Conservation (phyloP, 2,797 vertebrate species). For the Pitangus sulphuratus region DNA sequence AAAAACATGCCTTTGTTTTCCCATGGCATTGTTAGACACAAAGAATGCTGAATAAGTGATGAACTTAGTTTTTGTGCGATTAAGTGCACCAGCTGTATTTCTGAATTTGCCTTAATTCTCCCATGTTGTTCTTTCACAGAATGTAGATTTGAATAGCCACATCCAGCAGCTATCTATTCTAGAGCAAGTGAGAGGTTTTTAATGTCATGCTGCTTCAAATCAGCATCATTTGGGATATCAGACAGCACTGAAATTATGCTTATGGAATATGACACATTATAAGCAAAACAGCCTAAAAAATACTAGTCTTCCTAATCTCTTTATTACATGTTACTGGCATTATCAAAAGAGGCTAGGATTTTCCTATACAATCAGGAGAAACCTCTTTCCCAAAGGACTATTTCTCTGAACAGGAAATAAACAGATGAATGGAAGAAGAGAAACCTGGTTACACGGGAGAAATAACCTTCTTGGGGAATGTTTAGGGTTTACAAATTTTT, state of each 20-base stretch:
- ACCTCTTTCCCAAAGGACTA: background rate
- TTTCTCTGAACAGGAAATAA: background rate
- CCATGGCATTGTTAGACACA: background rate
- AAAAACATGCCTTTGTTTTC: slow-evolving; percentile 43
- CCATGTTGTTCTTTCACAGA: background rate
- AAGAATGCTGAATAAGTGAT: slow-evolving; percentile 47
- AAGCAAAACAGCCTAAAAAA: background rate
- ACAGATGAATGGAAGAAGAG: background rate
- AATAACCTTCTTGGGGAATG: background rate
- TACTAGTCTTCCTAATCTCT: background rate
- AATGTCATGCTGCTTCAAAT: background rate
- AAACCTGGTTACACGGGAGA: background rate
- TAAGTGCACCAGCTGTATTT: slow-evolving; percentile 13
- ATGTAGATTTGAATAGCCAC: background rate
- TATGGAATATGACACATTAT: background rate
- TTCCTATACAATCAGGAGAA: background rate
- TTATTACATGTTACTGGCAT: background rate
- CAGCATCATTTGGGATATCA: background rate
- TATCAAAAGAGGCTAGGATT: background rate
- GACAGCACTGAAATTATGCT: background rate
- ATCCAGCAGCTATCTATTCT: background rate
- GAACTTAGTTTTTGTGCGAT: slow-evolving; percentile 24
- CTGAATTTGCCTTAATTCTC: background rate
- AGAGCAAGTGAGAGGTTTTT: background rate
- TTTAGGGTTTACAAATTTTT: background rate